Conservation (phyloP, 2,113 vertebrate species). For the Craseonycteris thonglongyai region DNA sequence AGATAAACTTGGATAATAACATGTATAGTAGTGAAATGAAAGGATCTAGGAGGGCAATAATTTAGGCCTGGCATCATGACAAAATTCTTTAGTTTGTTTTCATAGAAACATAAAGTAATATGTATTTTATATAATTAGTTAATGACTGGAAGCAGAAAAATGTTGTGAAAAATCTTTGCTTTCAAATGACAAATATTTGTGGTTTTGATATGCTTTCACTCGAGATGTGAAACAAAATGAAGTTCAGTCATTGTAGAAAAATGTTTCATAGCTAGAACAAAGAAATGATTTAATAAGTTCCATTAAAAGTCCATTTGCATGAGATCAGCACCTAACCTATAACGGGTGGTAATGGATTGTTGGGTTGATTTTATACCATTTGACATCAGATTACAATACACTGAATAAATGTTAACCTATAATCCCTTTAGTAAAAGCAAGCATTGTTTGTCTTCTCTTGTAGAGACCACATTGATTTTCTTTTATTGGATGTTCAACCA, state of each 20-base stretch:
- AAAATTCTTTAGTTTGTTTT: background rate
- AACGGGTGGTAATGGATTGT: conserved; percentile 91
- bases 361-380: conserved; percentile 92
- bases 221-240: conserved; percentile 71
- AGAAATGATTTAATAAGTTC: conserved; percentile 83
- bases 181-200: conserved; percentile 73
- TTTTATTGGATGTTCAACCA: conserved; percentile 94
- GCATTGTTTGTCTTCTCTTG: conserved; percentile 91
- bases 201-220: conserved; percentile 65
- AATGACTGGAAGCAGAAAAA: conserved; percentile 50
- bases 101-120: conserved; percentile 46
- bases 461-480: conserved; percentile 90
- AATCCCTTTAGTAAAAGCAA: conserved; percentile 90
- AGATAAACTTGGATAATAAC: background rate
- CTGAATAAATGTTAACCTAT: conserved; percentile 97
- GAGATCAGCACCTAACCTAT: conserved; percentile 88
- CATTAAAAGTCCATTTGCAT: conserved; percentile 87
- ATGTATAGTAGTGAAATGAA: background rate
- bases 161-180: conserved; percentile 51
- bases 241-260: conserved; percentile 74
- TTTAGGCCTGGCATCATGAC: background rate
- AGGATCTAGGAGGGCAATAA: background rate
- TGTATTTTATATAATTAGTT: conserved; percentile 56
- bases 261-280: conserved; percentile 74
- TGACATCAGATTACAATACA: conserved; percentile 88